These are phyloP conservation scores for Sylvia borin DNA, from an alignment of 2,797 vertebrate genomes.

Conservation along the genomic window DNA sequence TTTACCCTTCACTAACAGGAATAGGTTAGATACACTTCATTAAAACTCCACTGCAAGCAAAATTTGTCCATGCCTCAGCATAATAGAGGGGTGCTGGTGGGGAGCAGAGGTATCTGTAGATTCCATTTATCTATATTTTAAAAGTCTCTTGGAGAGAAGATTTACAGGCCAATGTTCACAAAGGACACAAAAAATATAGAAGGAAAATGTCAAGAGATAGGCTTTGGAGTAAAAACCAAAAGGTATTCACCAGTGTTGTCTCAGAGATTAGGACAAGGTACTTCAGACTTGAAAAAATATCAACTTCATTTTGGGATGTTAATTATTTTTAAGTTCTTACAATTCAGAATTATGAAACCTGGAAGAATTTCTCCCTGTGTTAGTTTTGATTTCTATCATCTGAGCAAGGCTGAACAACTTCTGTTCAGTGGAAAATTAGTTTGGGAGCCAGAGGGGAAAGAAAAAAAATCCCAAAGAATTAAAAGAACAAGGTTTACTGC, in stretches of 20 bases:
- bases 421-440: constrained; percentile 19
- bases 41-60: not conserved
- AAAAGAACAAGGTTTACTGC: not conserved
- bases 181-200: not conserved
- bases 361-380: not conserved
- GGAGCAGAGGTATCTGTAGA: fast-evolving
- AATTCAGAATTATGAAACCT: not conserved
- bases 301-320: not conserved
- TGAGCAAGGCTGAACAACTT: constrained; percentile 12
- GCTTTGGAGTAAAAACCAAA: not conserved
- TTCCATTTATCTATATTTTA: not conserved
- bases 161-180: not conserved
- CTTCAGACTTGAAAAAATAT: not conserved
- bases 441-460: not conserved
- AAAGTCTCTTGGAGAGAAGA: not conserved
- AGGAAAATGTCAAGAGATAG: not conserved
- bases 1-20: not conserved
- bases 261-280: not conserved
- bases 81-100: fast-evolving
- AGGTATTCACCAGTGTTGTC: not conserved
- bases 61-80: not conserved
- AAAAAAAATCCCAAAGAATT: not conserved
- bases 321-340: not conserved
- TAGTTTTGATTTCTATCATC: not conserved
- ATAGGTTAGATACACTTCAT: not conserved